Conservation (phyloP, 2,113 vertebrate genomes). For the Trochalopteron elliotii region DNA sequence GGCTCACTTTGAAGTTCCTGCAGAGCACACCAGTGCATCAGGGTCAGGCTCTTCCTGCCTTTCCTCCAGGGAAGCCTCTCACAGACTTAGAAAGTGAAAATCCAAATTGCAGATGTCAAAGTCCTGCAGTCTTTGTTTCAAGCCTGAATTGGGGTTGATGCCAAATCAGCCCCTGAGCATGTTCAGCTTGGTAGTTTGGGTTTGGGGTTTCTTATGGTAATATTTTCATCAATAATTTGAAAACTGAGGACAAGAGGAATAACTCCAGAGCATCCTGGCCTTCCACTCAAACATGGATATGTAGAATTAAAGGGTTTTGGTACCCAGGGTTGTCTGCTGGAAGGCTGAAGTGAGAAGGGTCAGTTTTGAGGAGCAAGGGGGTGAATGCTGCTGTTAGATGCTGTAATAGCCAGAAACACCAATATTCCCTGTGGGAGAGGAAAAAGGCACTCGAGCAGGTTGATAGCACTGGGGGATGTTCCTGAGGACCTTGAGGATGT, state of each 20-base stretch:
- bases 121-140: background rate
- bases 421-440: background rate
- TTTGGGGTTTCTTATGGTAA: background rate
- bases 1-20: background rate
- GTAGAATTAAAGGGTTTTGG: background rate
- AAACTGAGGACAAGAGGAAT: background rate
- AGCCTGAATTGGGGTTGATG: background rate
- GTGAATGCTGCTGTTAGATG: background rate
- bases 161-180: background rate
- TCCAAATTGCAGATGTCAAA: background rate
- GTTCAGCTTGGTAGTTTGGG: background rate
- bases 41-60: background rate
- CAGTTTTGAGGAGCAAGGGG: background rate
- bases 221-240: background rate
- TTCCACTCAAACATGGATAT: fast-evolving
- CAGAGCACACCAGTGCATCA: background rate
- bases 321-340: background rate
- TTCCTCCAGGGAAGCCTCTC: background rate
- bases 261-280: background rate
- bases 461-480: background rate
- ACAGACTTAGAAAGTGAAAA: background rate
- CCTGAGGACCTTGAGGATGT: fast-evolving
- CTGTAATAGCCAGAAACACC: background rate
- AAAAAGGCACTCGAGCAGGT: background rate
- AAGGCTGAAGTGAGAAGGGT: background rate